Percentiles rank a stretch among this genome's conserved stretches.
Conservation (phyloP, 2,113 vertebrate genomes). For the Erythrocercus mccallii region DNA sequence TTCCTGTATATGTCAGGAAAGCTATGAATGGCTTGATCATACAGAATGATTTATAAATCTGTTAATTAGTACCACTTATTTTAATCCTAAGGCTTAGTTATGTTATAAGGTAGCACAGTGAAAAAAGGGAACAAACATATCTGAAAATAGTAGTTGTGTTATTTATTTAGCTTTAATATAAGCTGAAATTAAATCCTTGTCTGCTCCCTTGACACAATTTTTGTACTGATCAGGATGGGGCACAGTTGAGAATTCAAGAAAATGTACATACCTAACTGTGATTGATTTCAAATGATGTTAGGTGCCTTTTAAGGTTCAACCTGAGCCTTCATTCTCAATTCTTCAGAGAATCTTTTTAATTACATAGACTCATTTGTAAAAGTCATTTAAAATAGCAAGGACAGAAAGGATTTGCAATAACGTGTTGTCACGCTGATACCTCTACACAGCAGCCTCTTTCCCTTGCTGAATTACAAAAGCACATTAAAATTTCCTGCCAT, state of each 20-base stretch:
- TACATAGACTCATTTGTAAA: neutral
- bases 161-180: constrained; percentile 19
- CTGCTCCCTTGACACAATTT: neutral
- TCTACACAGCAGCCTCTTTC: neutral
- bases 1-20: neutral
- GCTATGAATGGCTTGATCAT: constrained; percentile 10
- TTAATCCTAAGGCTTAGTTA: constrained; percentile 2
- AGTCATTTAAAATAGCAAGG: neutral
- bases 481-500: constrained; percentile 41
- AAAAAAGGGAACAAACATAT: constrained; percentile 6
- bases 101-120: neutral
- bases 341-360: neutral
- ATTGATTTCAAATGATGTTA: neutral
- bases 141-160: neutral
- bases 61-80: constrained; percentile 37
- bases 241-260: neutral
- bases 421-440: neutral
- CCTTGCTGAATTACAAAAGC: constrained; percentile 24
- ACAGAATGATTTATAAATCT: constrained; percentile 30
- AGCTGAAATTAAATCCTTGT: neutral
- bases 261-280: neutral
- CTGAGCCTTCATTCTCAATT: neutral
- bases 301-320: neutral
- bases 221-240: neutral
- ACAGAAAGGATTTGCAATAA: neutral